Conservation (phyloP, 2,113 vertebrate genomes). For the Brachyistius frenatus region DNA sequence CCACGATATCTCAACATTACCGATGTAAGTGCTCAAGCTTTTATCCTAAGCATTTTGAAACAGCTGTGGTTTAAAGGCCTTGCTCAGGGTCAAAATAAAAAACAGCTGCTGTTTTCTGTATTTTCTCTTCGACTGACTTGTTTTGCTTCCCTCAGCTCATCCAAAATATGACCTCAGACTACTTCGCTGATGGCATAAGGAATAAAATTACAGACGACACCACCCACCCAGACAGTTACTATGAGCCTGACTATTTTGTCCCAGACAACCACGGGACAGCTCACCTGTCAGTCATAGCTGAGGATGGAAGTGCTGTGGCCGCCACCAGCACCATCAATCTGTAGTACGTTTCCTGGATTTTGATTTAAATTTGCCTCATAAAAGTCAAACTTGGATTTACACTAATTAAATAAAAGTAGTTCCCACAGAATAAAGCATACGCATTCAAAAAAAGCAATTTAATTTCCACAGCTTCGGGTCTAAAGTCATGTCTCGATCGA, state of each 20-base stretch:
- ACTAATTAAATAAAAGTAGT: background rate
- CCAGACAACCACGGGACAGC: constrained; percentile 90
- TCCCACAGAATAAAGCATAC: background rate
- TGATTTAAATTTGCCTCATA: background rate
- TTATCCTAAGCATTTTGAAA: background rate
- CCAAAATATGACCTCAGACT: constrained; percentile 93
- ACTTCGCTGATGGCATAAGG: constrained; percentile 89
- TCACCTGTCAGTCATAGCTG: constrained; percentile 92
- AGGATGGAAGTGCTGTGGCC: constrained; percentile 95
- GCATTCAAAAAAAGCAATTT: constrained; percentile 15
- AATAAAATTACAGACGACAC: constrained; percentile 90
- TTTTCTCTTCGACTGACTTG: constrained; percentile 24
- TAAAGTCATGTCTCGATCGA: constrained; percentile 89
- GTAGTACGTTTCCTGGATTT: constrained; percentile 84
- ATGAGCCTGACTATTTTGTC: constrained; percentile 90
- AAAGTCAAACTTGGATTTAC: background rate
- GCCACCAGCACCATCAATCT: constrained; percentile 97
- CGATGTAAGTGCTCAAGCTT: constrained; percentile 82
- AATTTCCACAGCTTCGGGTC: constrained; percentile 90
- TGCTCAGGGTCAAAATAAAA: background rate
- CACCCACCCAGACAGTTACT: constrained; percentile 89
- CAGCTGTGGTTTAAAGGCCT: no score
- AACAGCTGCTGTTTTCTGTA: background rate
- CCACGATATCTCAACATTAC: constrained; percentile 90
- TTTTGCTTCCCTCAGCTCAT: constrained; percentile 86